Conservation (phyloP, 1,140 invertebrate genomes). For the Macrotrachela quadricornifera region DNA sequence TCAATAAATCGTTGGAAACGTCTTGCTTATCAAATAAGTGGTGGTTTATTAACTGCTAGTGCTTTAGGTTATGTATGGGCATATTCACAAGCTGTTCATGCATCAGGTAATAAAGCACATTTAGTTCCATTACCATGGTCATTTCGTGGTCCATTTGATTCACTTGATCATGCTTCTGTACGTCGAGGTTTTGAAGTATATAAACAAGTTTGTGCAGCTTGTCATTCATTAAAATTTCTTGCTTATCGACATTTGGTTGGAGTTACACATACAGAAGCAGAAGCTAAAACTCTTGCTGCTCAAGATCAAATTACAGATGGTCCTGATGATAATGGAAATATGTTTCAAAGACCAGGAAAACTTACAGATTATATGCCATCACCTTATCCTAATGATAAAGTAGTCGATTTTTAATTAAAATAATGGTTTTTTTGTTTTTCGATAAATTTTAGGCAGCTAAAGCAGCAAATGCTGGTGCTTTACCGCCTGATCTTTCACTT, state of each 20-base stretch:
- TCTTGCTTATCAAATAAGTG: too few relatives aligned
- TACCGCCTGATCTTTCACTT: slow-evolving; percentile 73
- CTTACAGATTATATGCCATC: slow-evolving; percentile 67
- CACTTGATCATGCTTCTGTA: slow-evolving; percentile 62
- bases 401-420: too few relatives aligned
- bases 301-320: slow-evolving; percentile 67
- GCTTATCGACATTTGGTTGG: slow-evolving; percentile 74
- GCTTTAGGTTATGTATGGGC: too few relatives aligned
- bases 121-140: slow-evolving; percentile 45
- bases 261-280: slow-evolving; percentile 68
- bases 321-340: slow-evolving; percentile 69
- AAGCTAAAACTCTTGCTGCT: slow-evolving; percentile 77
- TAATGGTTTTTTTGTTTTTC: too few relatives aligned
- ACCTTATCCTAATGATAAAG: slow-evolving; percentile 26
- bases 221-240: slow-evolving; percentile 78
- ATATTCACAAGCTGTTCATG: too few relatives aligned
- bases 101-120: too few relatives aligned
- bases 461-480: slow-evolving; percentile 77
- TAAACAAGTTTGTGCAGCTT: slow-evolving; percentile 96
- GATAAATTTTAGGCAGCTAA: slow-evolving; percentile 55
- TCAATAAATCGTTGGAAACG: too few relatives aligned
- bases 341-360: slow-evolving; percentile 79
- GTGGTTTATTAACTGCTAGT: too few relatives aligned
- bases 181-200: slow-evolving; percentile 86
- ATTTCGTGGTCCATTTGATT: slow-evolving; percentile 48